Evolutionary conservation across 2,797 vertebrate species (phyloP), one percentile per base, ranked within the genome.

Genomic region (Danio choprae): DNA sequence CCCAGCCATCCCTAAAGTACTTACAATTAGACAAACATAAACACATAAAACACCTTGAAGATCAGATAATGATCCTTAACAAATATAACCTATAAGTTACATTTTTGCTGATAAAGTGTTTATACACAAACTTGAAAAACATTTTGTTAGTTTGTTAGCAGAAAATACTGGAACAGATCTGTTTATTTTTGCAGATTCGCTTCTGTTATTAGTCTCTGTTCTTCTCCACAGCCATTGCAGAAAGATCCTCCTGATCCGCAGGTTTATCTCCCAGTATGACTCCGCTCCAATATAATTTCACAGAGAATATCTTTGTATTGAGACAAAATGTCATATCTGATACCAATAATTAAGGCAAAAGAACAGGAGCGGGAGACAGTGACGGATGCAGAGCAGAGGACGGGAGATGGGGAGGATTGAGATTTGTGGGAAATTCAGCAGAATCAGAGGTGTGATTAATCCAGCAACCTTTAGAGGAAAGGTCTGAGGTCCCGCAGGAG

Each of bases 381-480:
- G 50, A 88, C 86, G 11, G 58, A 67, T 58, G 16, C 65, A 76
- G 50, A 53, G 29, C 6, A 0, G 41, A 73, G 36, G 7, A 11
- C 15, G 41, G 18, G 38, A 63, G 9, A 51, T 22, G 12, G 11
- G 11, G 13, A 60, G 79, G 68, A 56, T 18, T 29, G n/a, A 63
- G 56, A 63, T 70, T 36, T 44, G 64, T 63, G 50, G 38, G 46
- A 70, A 70, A 70, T 69, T 51, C 56, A 70, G 82, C 84, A 70
- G 80, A 92, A 88, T 91, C 92, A 88, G 83, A 86, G 81, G 88
- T 77, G 81, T 92, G 89, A 92, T 91, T 92, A 92, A 93, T 92
- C 89, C 89, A 88, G 92, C 90, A 93, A 92, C 91, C 91, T 93
- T 94, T 92, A 90, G 71, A 90, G 88, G 87, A 92, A 92, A 92